phyloP scores from a whole-genome alignment of 2,797 vertebrate genomes.

The Pseudochirops corinnae region DNA sequence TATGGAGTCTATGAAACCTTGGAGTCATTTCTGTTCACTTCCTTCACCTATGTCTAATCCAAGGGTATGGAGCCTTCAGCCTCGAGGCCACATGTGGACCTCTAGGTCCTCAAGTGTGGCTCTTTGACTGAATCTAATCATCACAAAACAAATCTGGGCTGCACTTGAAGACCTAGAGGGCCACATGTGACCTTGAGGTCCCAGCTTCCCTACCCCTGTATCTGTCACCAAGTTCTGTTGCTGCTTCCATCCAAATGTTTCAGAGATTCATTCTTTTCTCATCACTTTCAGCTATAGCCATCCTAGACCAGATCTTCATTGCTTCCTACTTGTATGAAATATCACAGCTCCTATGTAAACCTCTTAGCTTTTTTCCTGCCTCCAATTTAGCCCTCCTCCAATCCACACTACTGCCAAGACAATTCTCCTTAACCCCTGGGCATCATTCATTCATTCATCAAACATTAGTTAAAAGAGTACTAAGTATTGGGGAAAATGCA shows the following conservation, averaged over 20 bases:
- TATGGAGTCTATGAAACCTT: not conserved
- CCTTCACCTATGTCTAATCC: not conserved
- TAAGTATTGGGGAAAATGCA: not conserved
- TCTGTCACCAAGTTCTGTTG: not conserved
- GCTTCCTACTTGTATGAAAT: not conserved
- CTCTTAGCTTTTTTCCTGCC: not conserved
- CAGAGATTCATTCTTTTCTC: not conserved
- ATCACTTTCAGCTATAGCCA: not conserved
- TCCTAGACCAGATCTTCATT: not conserved
- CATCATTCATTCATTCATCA: not conserved
- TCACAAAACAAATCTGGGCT: too few relatives aligned
- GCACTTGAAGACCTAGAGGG: too few relatives aligned
- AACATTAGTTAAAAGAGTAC: not conserved
- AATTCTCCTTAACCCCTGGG: not conserved
- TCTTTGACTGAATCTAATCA: too few relatives aligned
- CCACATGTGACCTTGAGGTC: too few relatives aligned
- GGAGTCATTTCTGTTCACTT: not conserved
- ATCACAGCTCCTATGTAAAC: not conserved
- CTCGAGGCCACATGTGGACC: too few relatives aligned
- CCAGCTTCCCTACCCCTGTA: too few relatives aligned
- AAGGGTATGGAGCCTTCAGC: too few relatives aligned
- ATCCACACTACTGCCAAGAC: not conserved
- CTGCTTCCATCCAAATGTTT: not conserved
- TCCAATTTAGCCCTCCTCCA: not conserved
- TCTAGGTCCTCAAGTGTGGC: too few relatives aligned